A percentile compares a stretch with the other conserved stretches of the same genome.
phyloP scores from a whole-genome alignment of 2,113 vertebrate species.

The Noctilio leporinus region DNA sequence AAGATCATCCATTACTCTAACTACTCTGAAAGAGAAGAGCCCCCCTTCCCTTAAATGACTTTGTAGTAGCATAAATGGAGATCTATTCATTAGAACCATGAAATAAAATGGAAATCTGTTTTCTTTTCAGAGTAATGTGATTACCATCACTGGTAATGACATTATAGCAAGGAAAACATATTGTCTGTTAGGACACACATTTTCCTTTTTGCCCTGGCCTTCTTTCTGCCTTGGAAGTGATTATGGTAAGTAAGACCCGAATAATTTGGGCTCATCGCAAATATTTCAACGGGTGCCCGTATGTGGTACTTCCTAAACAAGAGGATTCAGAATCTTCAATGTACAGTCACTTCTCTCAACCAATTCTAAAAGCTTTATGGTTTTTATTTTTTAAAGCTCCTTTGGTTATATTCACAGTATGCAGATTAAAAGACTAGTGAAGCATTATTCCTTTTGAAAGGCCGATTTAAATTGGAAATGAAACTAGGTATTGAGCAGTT shows the following conservation, averaged over 20 bases:
- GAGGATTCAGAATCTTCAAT: neutral
- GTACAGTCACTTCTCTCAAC: neutral
- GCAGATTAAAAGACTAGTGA: slow-evolving; percentile 27
- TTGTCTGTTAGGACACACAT: slow-evolving; percentile 14
- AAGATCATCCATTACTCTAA: slow-evolving; percentile 72
- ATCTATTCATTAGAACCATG: slow-evolving; percentile 63
- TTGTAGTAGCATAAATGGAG: slow-evolving; percentile 54
- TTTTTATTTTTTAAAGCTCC: neutral
- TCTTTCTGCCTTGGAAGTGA: slow-evolving; percentile 2
- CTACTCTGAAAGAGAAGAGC: slow-evolving; percentile 46
- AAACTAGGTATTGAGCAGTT: slow-evolving; percentile 21
- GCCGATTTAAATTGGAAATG: slow-evolving; percentile 54
- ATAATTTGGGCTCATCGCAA: neutral
- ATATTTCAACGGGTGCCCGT: neutral
- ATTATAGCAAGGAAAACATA: slow-evolving; percentile 52
- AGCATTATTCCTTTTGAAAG: slow-evolving; percentile 47
- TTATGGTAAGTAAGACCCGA: neutral
- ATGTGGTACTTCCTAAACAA: neutral
- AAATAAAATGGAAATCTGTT: slow-evolving; percentile 70
- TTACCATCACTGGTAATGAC: slow-evolving; percentile 58
- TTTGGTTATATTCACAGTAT: neutral
- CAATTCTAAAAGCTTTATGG: neutral
- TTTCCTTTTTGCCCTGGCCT: slow-evolving; percentile 19
- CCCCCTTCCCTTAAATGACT: slow-evolving; percentile 58
- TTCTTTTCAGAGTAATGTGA: slow-evolving; percentile 59